Base-by-base conservation (phyloP, 2,797 vertebrate species). In the Danio jaintianensis region DNA sequence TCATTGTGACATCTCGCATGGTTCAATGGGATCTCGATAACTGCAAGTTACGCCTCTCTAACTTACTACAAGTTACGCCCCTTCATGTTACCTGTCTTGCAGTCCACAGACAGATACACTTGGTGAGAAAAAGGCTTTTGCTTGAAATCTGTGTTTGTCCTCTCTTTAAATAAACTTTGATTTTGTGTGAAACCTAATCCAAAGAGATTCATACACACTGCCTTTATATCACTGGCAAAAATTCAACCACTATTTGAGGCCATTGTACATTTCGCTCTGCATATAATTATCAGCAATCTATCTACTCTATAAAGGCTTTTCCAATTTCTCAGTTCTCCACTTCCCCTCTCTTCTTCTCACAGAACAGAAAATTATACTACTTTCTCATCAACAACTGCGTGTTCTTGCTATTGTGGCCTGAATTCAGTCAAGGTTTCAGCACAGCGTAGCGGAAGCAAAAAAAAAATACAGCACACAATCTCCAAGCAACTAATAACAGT, bases 381-480 rank as follows among this genome's bases (percentile, higher is more conserved):
- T 86, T 87, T 85, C 74, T 85, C 88, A 79, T 87, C 80, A 68
- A 74, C 79, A 84, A 67, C 71, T 61, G 20, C 12, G 7, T 68
- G 63, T 43, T 61, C 18, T 7, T 63, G 50, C 66, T 45, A 85
- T 76, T 75, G 78, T 55, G 72, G 67, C 11, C 83, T 68, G 38
- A 81, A 81, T 78, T 61, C 15, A 82, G 61, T 10, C 7, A 13
- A 58, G 58, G 38, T 66, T 52, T 9, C 40, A 53, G 56, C 58
- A 50, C 18, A 18, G 84, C 10, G 29, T 61, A 22, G 43, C 16
- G 7, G 16, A 75, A 48, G 36, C 5, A 22, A 29, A 59, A 40
- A 45, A n/a, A 1, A 29, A 29, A 29, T 29, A 64, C 69, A 58
- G 61, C 81, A 77, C 77, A 78, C 78, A 47, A 47, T 69, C 66